A percentile compares a stretch with the other conserved stretches of the same genome.
Evolutionary conservation across 2,797 vertebrate genomes (phyloP).

Genomic region (Catamblyrhynchus diadema): DNA sequence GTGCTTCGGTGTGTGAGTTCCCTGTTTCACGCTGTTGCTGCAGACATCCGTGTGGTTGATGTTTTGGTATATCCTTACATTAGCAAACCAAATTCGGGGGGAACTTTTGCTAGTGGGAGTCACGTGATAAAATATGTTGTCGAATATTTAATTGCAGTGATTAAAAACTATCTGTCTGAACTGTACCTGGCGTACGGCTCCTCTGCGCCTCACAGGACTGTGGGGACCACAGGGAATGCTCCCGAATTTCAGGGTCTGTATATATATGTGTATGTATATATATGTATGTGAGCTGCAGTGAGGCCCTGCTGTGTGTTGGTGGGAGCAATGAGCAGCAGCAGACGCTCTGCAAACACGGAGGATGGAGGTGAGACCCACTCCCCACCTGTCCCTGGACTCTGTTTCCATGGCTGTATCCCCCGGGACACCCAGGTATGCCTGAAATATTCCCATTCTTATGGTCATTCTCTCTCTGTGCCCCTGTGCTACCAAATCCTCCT

Average conservation of each 20-base stretch:
- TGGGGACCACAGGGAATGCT: background rate
- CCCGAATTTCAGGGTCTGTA: background rate
- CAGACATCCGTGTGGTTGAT: conserved; percentile 59
- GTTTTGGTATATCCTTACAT: conserved; percentile 50
- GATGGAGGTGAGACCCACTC: background rate
- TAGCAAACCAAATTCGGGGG: conserved; percentile 41
- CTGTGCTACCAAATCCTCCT: background rate
- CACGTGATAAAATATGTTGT: conserved; percentile 37
- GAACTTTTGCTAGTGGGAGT: conserved; percentile 48
- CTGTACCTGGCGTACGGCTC: conserved; percentile 5
- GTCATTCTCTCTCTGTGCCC: background rate
- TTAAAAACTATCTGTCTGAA: conserved; percentile 52
- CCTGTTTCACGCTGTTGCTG: conserved; percentile 64
- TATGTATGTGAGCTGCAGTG: background rate
- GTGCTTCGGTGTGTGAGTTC: conserved; percentile 68
- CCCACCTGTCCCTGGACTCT: background rate
- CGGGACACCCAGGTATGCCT: rapidly evolving
- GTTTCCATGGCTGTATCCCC: background rate
- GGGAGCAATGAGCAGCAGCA: background rate
- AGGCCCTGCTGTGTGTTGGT: background rate
- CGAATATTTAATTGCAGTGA: conserved; percentile 41
- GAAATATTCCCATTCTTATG: rapidly evolving
- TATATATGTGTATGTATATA: rapidly evolving
- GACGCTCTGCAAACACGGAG: background rate
- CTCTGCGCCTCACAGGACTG: background rate